These are phyloP conservation scores for Cladopsammia gracilis DNA, from an alignment of 64 coral and sea anemone species.

Conservation along the genomic window DNA sequence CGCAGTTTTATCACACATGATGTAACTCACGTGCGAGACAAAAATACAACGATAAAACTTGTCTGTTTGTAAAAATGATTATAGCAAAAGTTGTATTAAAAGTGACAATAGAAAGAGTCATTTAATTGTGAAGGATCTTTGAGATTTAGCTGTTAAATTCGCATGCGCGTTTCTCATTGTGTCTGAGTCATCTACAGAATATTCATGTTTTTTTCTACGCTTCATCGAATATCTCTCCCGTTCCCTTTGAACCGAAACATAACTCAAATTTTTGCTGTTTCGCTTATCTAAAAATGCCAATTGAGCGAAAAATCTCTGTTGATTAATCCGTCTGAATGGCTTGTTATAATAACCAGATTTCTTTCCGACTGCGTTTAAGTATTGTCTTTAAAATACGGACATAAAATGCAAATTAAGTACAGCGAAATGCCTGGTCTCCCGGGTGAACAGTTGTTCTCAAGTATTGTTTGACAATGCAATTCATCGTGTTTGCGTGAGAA, in stretches of 20 bases:
- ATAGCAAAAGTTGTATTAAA: neutral
- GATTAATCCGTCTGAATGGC: neutral
- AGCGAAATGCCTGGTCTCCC: neutral
- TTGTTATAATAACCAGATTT: neutral
- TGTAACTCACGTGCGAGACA: neutral
- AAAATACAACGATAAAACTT: neutral
- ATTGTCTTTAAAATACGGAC: neutral
- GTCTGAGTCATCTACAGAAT: neutral
- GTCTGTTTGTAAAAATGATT: neutral
- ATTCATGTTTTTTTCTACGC: conserved; percentile 17
- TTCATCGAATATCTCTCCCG: conserved; percentile 7
- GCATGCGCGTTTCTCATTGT: neutral
- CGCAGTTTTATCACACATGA: neutral
- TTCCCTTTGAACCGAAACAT: neutral
- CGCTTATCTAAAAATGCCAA: neutral
- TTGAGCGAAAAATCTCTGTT: conserved; percentile 1
- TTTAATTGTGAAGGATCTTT: neutral
- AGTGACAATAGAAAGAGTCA: neutral
- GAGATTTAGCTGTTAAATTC: neutral
- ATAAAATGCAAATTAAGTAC: conserved; percentile 17
- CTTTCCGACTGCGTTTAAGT: neutral
- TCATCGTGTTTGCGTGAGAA: neutral
- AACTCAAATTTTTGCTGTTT: conserved; percentile 1
- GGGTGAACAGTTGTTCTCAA: neutral
- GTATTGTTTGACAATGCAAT: conserved; percentile 1